Evolutionary conservation across 2,113 vertebrate genomes (phyloP).

Genomic region (Halcyon senegalensis): DNA sequence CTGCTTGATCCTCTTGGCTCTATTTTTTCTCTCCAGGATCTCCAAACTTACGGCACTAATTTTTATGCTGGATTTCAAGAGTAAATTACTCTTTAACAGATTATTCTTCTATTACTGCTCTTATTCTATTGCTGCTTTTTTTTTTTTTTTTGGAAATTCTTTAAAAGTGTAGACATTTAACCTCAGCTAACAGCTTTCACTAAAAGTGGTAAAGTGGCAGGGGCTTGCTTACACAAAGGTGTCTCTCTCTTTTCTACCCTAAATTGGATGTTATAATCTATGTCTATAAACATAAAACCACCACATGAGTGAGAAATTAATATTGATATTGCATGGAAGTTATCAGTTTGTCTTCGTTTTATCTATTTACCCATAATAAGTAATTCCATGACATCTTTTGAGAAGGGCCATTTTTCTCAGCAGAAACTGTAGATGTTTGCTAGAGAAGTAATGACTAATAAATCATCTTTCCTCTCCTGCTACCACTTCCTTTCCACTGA

Average conservation of each 20-base stretch:
- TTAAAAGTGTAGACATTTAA: neutral
- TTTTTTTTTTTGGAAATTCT: neutral
- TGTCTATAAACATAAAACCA: neutral
- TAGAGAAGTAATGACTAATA: neutral
- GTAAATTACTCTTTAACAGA: neutral
- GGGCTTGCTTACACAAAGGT: neutral
- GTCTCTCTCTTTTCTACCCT: neutral
- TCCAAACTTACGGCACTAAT: accelerated
- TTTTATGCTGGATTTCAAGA: neutral
- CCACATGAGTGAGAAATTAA: neutral
- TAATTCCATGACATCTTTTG: neutral
- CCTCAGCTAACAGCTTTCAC: neutral
- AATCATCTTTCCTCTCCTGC: neutral
- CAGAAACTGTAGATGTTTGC: neutral
- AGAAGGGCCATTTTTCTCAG: neutral
- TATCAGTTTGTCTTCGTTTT: neutral
- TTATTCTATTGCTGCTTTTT: neutral
- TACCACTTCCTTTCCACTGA: neutral
- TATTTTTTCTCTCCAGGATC: neutral
- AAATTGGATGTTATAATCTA: neutral
- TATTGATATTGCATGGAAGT: neutral
- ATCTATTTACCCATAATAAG: neutral
- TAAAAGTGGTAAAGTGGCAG: neutral
- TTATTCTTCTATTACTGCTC: neutral
- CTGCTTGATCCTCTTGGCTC: neutral